Evolutionary conservation across 1,140 invertebrate species (phyloP).

Genomic region (Helicoverpa armigera): DNA sequence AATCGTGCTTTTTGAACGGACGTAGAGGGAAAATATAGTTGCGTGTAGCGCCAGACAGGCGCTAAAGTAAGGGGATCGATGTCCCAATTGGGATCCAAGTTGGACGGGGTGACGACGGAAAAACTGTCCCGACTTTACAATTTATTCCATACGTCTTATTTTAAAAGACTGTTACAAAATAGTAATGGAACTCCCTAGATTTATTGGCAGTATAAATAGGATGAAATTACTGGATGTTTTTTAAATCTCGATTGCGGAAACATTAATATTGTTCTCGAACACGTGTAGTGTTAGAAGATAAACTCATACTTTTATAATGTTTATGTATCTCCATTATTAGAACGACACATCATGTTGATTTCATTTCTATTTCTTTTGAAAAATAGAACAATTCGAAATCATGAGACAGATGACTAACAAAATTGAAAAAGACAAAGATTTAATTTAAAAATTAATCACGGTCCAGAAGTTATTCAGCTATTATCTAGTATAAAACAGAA

Average conservation of each 20-base stretch:
- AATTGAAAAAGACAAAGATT: background rate
- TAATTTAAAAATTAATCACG: constrained; percentile 23
- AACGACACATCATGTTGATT: background rate
- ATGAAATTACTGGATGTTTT: constrained; percentile 1
- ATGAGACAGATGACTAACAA: background rate
- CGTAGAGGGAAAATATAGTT: constrained; percentile 32
- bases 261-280: constrained; percentile 25
- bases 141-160: constrained; percentile 51
- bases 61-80: constrained; percentile 66
- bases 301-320: constrained; percentile 24
- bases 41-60: constrained; percentile 66
- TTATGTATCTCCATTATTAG: constrained; percentile 1
- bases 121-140: constrained; percentile 58
- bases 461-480: constrained; percentile 25
- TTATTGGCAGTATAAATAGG: constrained; percentile 24
- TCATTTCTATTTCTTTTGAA: background rate
- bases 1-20: constrained; percentile 29
- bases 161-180: constrained; percentile 35
- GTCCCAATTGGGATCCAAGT: constrained; percentile 69
- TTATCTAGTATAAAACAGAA: constrained; percentile 55
- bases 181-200: constrained; percentile 33
- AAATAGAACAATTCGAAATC: background rate
- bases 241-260: constrained; percentile 41
- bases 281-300: constrained; percentile 22
- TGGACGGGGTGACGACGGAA: constrained; percentile 56